Evolutionary conservation across 2,888 invertebrate genomes (phyloP), one percentile per base, ranked within the genome.

Genomic region (Hirudinaria manillensis): DNA sequence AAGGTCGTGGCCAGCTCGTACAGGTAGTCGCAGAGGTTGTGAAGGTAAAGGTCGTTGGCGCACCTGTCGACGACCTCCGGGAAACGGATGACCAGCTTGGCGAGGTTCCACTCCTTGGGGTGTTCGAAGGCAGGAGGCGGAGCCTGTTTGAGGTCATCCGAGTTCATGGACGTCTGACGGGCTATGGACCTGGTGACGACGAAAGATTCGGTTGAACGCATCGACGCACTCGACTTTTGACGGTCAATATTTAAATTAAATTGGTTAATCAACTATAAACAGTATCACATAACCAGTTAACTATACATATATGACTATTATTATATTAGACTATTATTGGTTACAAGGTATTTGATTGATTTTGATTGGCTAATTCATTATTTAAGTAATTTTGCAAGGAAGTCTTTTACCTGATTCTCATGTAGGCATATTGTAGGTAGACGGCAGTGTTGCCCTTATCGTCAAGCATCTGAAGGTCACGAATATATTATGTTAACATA

Each of bases 381-480:
- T 36, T 36, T 6, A 36, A 36, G 3, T 10, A 36, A 3, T n/a
- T n/a, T 4, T 6, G 4, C 55, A 24, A 53, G 32, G 6, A 34
- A 32, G 19, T 4, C 7, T 72, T 75, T 61, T 73, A 96, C 82
- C 92, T 89, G 79, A 99, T 99, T 61, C 99, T 89, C 16, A 96
- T 96, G 80, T 93, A 90, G 0, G 95, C 94, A 85, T 99, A 99
- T 10, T 99, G 86, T 73, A 99, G 87, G 84, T 99, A 99, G 0
- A 96, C 97, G 0, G 99, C 99, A 0, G 99, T 99, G 84, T 99
- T 99, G 16, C 99, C 99, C 84, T 93, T 92, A 84, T 99, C 98
- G 83, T 99, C 97, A 78, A 99, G 88, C 99, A 99, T 99, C 88
- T 89, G 81, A 76, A 79, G 79, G 75, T 70, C 24, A n/a, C 7